Base-by-base conservation (phyloP, 2,888 invertebrate species). In the Ceraclea dissimilis region DNA sequence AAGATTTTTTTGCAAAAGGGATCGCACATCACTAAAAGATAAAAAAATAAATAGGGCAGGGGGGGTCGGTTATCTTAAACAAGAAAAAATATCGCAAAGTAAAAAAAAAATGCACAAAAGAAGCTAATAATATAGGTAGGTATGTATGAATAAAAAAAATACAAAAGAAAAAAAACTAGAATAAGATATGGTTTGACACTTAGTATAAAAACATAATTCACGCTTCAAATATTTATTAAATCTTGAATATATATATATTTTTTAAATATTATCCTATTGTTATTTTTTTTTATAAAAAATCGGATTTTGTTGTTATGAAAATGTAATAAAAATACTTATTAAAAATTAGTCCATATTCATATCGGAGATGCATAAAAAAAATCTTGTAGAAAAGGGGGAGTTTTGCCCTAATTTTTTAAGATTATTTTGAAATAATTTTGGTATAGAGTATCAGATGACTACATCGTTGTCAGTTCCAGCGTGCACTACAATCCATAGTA, bases 311-410 rank as follows among this genome's bases (percentile, higher is more conserved):
- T 21, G 51, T 61, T 59, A 61, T 59, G 57, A 59, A 61, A 61
- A 59, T 55, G 16, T 8, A 16, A 61, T 57, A 61, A 59, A n/a
- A n/a, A n/a, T n/a, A n/a, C n/a, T n/a, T 59, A 59, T 58, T 51
- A 56, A 59, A 61, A 61, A 61, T 61, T 61, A 61, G 61, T 44
- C 52, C 61, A 61, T 59, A 61, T 61, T 61, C 61, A 61, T 61
- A 58, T 51, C 57, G 52, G 46, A 54, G 56, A 59, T 52, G 16
- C 39, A 13, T 8, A 31, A 39, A 39, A 16, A 39, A 39, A 39
- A 39, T 39, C 2, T 39, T 31, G 6, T 39, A 16, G 39, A 39
- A n/a, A 13, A 13, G 39, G 39, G 39, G 16, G 4, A 16, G 16
- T 39, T 8, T n/a, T 39, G 13, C n/a, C 5, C 5, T 16, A 31